Percentiles rank a stretch among this genome's conserved stretches.
These are phyloP conservation scores for Congeria kusceri DNA, from an alignment of 2,888 invertebrate species.

Conservation along the genomic window DNA sequence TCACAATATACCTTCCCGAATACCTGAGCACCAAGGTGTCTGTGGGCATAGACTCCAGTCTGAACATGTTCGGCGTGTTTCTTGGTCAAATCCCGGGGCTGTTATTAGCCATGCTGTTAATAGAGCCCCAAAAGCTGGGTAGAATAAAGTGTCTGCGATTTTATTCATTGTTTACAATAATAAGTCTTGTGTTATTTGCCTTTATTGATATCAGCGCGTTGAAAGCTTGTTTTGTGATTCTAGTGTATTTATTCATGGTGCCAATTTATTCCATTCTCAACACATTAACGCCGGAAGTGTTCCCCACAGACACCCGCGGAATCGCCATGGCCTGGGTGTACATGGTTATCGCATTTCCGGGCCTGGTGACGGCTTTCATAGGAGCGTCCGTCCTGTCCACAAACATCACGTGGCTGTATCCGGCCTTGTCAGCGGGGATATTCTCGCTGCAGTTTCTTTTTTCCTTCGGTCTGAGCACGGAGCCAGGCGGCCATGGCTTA, in stretches of 20 bases:
- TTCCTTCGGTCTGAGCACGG: conserved; percentile 69
- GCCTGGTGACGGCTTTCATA: conserved; percentile 75
- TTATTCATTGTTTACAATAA: conserved; percentile 71
- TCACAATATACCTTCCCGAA: conserved; percentile 78
- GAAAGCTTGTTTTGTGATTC: conserved; percentile 74
- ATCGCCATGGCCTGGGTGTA: conserved; percentile 79
- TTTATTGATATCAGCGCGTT: conserved; percentile 70
- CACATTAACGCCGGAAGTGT: conserved; percentile 79
- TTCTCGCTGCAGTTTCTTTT: conserved; percentile 73
- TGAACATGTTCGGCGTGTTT: conserved; percentile 79
- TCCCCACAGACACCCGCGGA: conserved; percentile 75
- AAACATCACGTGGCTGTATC: conserved; percentile 76
- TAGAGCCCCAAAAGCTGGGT: conserved; percentile 76
- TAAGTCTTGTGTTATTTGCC: conserved; percentile 72
- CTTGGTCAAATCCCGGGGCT: conserved; percentile 79
- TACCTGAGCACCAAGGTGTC: conserved; percentile 67
- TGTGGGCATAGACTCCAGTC: conserved; percentile 74
- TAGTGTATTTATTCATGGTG: conserved; percentile 80
- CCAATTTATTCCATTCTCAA: conserved; percentile 80
- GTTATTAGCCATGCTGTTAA: conserved; percentile 75
- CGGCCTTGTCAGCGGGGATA: conserved; percentile 73
- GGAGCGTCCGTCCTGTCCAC: conserved; percentile 76
- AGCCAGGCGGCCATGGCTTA: conserved; percentile 73
- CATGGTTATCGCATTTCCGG: conserved; percentile 75
- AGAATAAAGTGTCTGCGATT: conserved; percentile 77